These are phyloP conservation scores for Leptinotarsa rubiginosa DNA, from an alignment of 2,888 invertebrate genomes.

Conservation along the genomic window DNA sequence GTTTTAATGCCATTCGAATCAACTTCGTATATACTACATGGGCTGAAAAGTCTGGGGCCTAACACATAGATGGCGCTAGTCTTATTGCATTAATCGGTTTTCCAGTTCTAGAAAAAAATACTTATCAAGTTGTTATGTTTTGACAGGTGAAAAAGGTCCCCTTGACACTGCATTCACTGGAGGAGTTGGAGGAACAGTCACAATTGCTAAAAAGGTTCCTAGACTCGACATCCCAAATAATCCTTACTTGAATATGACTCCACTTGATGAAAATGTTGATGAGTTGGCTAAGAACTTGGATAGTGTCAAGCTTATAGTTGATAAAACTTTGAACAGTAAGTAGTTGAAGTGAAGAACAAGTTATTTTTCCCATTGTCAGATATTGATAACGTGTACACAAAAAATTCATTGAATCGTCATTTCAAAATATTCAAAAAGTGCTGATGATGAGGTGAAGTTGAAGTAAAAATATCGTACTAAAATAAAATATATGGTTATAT, in stretches of 20 bases:
- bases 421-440: too few species aligned
- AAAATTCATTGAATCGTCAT: too few species aligned
- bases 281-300: slow-evolving; percentile 59
- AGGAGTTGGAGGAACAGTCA: slow-evolving; percentile 42
- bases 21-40: too few species aligned
- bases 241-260: slow-evolving; percentile 19
- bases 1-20: too few species aligned
- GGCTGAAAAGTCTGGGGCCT: too few species aligned
- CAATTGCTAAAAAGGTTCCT: slow-evolving; percentile 43
- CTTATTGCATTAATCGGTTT: too few species aligned
- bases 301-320: slow-evolving; percentile 64
- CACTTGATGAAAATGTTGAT: slow-evolving; percentile 49
- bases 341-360: not conserved
- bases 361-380: not conserved
- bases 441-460: too few species aligned
- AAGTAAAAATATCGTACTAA: too few species aligned
- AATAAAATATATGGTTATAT: too few species aligned
- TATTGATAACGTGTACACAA: too few species aligned
- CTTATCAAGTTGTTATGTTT: not conserved
- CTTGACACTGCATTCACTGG: slow-evolving; percentile 43
- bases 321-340: slow-evolving; percentile 56
- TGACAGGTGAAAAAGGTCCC: slow-evolving; percentile 57
- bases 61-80: too few species aligned
- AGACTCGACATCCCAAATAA: slow-evolving; percentile 30
- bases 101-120: not conserved